Base-by-base conservation (phyloP, 2,113 vertebrate genomes). In the Cygnus buccinator region DNA sequence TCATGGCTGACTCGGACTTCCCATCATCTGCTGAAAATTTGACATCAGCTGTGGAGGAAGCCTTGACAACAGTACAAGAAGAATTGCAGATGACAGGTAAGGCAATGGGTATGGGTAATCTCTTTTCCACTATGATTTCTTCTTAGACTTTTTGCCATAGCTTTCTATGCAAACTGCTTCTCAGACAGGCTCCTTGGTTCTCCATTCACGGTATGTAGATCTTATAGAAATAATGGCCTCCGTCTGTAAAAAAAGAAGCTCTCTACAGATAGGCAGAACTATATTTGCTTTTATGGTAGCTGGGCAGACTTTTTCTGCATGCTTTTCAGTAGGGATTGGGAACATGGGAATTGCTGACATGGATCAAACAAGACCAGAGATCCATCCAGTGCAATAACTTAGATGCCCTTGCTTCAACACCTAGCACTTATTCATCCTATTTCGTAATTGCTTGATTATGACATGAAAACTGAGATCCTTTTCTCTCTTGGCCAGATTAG, bases 1-100 rank as follows among this genome's bases (percentile, higher is more conserved):
- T 99, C 43, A 97, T 99, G 98, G 98, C 99, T 93, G 99, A 99
- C 94, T 97, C 95, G 4, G 97, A 96, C 22, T 98, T 98, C 31
- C 95, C 87, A 29, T 98, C 98, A 96, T 95, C 97, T 59, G 50
- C 96, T 29, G 50, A 65, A 0, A 95, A 84, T 52, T 97, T 99
- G 70, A 2, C 88, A 94, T 55, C 6, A 1, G 98, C 97, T 3
- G 98, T 99, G 93, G 0, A 95, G 0, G 4, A 33, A 35, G 99
- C 98, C 41, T 16, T 98, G 93, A 2, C 86, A 35, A 58, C 65
- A 5, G 97, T 99, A 26, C 75, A 68, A 26, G 6, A 46, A 9
- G 98, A 98, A 75, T 91, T 97, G 18, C 35, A 44, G 39, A 55
- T 74, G 16, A 52, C 89, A 90, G 98, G 98, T 98, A 98, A 98